Conservation (phyloP, 2,113 vertebrate species). For the Ailuropoda melanoleuca region DNA sequence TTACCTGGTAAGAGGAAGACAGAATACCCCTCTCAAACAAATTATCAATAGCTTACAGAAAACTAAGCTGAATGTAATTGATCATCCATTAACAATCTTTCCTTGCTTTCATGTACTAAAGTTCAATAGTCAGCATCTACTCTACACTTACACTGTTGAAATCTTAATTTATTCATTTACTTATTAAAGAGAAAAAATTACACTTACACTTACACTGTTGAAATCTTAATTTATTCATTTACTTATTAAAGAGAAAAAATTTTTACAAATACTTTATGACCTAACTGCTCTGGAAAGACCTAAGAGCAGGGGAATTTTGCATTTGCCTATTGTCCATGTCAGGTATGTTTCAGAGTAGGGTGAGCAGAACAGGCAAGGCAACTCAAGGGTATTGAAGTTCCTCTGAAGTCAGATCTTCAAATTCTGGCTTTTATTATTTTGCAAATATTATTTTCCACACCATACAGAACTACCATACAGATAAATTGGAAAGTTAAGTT, state of each 20-base stretch:
- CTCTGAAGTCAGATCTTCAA: constrained; percentile 18
- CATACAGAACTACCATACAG: not conserved
- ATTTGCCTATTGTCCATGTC: not conserved
- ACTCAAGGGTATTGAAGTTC: not conserved
- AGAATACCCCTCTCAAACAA: not conserved
- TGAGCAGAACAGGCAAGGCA: not conserved
- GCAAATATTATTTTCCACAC: not conserved
- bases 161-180: not conserved
- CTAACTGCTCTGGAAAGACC: not conserved
- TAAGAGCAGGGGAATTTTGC: not conserved
- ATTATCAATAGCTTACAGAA: not conserved
- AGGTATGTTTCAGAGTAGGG: not conserved
- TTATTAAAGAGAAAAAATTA: not conserved
- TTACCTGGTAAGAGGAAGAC: not conserved
- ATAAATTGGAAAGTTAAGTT: not conserved
- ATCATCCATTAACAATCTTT: not conserved
- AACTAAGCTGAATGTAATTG: not conserved
- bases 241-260: not conserved
- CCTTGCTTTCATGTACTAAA: not conserved
- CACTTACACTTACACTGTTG: not conserved
- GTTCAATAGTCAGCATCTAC: not conserved
- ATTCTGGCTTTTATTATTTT: not conserved
- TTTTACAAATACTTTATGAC: not conserved
- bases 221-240: not conserved
- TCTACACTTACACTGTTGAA: not conserved